Evolutionary conservation across 2,888 invertebrate genomes (phyloP).

Genomic region (Copidosoma aretas): DNA sequence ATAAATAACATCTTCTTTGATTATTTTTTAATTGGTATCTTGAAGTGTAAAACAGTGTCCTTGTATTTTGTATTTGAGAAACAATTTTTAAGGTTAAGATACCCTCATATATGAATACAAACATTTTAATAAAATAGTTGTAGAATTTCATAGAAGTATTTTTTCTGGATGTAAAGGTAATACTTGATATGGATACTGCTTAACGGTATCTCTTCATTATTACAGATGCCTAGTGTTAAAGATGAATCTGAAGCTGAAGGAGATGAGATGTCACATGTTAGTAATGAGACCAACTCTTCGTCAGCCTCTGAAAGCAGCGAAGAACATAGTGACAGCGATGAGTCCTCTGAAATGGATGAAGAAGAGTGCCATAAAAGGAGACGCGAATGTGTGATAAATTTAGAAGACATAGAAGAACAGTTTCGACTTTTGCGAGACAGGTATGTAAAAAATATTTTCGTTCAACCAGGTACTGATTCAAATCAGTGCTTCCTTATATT

Average conservation of each 20-base stretch:
- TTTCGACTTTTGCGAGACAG: constrained; percentile 87
- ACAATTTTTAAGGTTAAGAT: not conserved
- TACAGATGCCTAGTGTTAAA: constrained; percentile 59
- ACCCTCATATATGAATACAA: too few relatives aligned
- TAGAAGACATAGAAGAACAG: constrained; percentile 88
- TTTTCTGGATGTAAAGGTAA: not conserved
- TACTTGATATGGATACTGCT: not conserved
- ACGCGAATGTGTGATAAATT: constrained; percentile 83
- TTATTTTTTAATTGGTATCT: too few relatives aligned
- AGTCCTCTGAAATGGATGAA: constrained; percentile 91
- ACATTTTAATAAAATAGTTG: not conserved
- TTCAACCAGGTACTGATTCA: not conserved
- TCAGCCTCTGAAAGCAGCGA: constrained; percentile 71
- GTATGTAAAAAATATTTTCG: constrained; percentile 63
- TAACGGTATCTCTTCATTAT: not conserved
- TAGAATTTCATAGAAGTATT: not conserved
- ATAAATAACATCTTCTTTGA: too few relatives aligned
- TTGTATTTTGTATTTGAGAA: too few relatives aligned
- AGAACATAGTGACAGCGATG: constrained; percentile 81
- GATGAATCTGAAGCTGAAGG: constrained; percentile 61
- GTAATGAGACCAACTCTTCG: constrained; percentile 60
- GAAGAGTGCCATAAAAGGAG: constrained; percentile 86
- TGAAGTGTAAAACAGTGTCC: not conserved
- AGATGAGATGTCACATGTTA: constrained; percentile 61
- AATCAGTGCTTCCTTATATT: constrained; percentile 13